A percentile compares a stretch with the other conserved stretches of the same genome.
Conservation (phyloP, 2,113 vertebrate genomes). For the Gallinago paraguaiae region DNA sequence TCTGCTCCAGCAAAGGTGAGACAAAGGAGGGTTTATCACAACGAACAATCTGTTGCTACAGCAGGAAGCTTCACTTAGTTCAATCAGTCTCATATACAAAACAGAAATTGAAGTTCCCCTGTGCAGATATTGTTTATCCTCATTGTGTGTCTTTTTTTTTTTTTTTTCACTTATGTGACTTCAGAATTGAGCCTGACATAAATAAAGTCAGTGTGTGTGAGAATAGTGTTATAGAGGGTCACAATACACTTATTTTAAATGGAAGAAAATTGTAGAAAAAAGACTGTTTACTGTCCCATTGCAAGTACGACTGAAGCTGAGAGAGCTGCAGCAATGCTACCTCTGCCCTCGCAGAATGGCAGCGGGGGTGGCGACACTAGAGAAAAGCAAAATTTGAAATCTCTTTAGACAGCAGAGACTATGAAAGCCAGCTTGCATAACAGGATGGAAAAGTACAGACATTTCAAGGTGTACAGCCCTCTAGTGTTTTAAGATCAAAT, state of each 20-base stretch:
- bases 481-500: conserved; percentile 60
- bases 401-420: conserved; percentile 38
- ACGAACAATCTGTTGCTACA: not conserved
- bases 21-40: not conserved
- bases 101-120: not conserved
- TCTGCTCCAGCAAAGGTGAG: not conserved
- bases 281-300: not conserved
- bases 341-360: not conserved
- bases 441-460: not conserved
- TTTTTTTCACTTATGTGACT: not conserved
- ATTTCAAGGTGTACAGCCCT: conserved; percentile 69
- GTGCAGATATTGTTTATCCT: not conserved
- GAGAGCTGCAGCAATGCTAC: not conserved
- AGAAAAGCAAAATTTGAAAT: conserved; percentile 50
- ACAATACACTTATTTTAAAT: not conserved
- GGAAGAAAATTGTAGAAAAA: conserved; percentile 32
- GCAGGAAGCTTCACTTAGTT: not conserved
- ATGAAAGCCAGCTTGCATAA: conserved; percentile 61
- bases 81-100: not conserved
- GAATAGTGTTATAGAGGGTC: not conserved
- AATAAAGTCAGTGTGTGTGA: not conserved
- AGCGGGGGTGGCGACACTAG: not conserved
- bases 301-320: conserved; percentile 6
- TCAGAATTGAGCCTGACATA: not conserved
- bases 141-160: not conserved